phyloP scores from a whole-genome alignment of 2,113 vertebrate species.

The Haplochromis burtoni region DNA sequence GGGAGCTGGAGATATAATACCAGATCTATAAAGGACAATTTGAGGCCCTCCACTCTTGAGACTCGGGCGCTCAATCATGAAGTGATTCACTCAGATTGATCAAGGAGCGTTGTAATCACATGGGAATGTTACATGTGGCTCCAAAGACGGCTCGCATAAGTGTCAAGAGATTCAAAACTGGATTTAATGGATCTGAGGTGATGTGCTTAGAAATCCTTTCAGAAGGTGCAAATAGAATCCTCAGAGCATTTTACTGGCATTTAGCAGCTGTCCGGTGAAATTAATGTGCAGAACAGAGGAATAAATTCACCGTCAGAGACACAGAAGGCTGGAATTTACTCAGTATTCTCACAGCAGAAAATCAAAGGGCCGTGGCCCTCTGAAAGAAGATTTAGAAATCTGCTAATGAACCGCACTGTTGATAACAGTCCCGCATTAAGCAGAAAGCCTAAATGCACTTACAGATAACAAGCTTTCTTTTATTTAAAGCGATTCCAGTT shows the following conservation, averaged over 20 bases:
- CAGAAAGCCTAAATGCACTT: constrained; percentile 29
- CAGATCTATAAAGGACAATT: constrained; percentile 68
- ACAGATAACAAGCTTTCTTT: constrained; percentile 37
- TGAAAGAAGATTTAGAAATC: constrained; percentile 18
- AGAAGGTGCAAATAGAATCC: constrained; percentile 49
- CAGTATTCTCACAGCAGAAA: constrained; percentile 3
- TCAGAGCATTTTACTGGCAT: constrained; percentile 44
- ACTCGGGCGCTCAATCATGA: constrained; percentile 47
- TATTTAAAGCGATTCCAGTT: constrained; percentile 27
- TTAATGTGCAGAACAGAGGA: constrained; percentile 22
- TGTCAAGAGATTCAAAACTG: constrained; percentile 41
- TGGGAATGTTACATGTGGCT: constrained; percentile 54
- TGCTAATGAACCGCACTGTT: constrained; percentile 12
- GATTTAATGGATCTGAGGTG: constrained; percentile 49
- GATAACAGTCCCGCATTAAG: constrained; percentile 28
- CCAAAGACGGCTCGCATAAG: constrained; percentile 9
- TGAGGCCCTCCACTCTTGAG: constrained; percentile 35
- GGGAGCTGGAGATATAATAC: constrained; percentile 48
- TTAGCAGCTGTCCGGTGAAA: constrained; percentile 47
- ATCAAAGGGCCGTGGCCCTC: neutral
- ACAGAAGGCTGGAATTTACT: neutral
- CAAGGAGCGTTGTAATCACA: constrained; percentile 55
- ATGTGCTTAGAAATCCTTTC: constrained; percentile 50
- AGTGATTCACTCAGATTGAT: constrained; percentile 60
- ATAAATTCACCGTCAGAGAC: neutral